A percentile compares a stretch with the other conserved stretches of the same genome.
Conservation (phyloP, 2,113 vertebrate genomes). For the Puffinus mauretanicus region DNA sequence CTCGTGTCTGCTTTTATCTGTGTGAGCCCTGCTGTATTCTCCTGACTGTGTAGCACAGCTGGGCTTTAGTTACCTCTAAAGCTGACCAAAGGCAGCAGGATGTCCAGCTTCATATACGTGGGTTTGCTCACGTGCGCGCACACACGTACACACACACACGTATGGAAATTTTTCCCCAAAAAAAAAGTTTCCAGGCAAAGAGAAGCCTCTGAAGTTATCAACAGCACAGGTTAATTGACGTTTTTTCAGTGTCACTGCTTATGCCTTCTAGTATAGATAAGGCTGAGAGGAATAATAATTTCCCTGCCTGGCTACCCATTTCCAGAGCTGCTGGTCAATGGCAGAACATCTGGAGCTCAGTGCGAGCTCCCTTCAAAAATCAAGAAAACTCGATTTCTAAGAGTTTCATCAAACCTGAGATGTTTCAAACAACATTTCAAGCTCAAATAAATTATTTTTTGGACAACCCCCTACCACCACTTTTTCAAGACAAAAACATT, state of each 20-base stretch:
- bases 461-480: not conserved
- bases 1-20: conserved; percentile 46
- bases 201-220: not conserved
- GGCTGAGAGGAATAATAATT: conserved; percentile 18
- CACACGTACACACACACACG: rapidly evolving
- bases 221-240: not conserved
- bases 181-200: not conserved
- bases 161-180: not conserved
- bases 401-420: not conserved
- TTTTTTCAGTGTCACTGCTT: conserved; percentile 41
- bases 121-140: not conserved
- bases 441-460: not conserved
- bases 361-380: not conserved
- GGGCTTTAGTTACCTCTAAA: conserved; percentile 15
- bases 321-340: conserved; percentile 38
- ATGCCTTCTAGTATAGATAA: conserved; percentile 12
- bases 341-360: conserved; percentile 30
- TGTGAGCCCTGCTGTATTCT: conserved; percentile 26
- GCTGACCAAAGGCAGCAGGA: conserved; percentile 35
- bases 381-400: not conserved
- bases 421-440: not conserved
- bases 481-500: conserved; percentile 11
- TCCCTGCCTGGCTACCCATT: not conserved
- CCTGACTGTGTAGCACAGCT: not conserved
- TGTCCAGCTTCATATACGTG: not conserved